A percentile compares a stretch with the other conserved stretches of the same genome.
phyloP scores from a whole-genome alignment of 2,113 vertebrate genomes.

The Oncorhynchus gorbuscha region DNA sequence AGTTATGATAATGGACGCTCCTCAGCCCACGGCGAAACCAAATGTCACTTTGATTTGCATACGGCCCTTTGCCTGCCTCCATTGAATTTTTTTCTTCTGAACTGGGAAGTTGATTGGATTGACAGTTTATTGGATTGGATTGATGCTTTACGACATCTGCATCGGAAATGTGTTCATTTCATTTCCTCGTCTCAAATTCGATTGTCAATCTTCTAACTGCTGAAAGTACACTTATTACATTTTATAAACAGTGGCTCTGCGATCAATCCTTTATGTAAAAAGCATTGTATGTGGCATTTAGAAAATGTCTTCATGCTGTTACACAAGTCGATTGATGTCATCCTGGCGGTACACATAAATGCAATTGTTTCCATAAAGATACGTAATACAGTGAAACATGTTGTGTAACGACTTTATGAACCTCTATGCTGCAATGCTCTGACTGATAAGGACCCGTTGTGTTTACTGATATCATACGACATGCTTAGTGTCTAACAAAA shows the following conservation, averaged over 20 bases:
- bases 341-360: not conserved
- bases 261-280: slow-evolving; percentile 11
- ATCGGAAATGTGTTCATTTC: slow-evolving; percentile 11
- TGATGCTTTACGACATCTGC: slow-evolving; percentile 37
- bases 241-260: not conserved
- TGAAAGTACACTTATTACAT: not conserved
- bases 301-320: not conserved
- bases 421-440: not conserved
- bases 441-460: not conserved
- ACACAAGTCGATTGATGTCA: not conserved
- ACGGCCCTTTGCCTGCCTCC: slow-evolving; percentile 55
- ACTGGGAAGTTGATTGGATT: slow-evolving; percentile 27
- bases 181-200: slow-evolving; percentile 13
- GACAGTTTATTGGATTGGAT: slow-evolving; percentile 39
- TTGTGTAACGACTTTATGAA: not conserved
- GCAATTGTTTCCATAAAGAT: not conserved
- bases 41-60: slow-evolving; percentile 68
- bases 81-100: slow-evolving; percentile 41
- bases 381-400: not conserved
- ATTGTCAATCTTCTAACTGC: slow-evolving; percentile 17
- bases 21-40: slow-evolving; percentile 39
- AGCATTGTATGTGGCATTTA: slow-evolving; percentile 5
- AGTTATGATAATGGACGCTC: slow-evolving; percentile 65
- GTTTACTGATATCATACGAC: not conserved
- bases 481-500: not conserved